Percentiles rank a stretch among this genome's conserved stretches.
phyloP scores from a whole-genome alignment of 2,888 invertebrate species.

The Phyllotreta cruciferae region DNA sequence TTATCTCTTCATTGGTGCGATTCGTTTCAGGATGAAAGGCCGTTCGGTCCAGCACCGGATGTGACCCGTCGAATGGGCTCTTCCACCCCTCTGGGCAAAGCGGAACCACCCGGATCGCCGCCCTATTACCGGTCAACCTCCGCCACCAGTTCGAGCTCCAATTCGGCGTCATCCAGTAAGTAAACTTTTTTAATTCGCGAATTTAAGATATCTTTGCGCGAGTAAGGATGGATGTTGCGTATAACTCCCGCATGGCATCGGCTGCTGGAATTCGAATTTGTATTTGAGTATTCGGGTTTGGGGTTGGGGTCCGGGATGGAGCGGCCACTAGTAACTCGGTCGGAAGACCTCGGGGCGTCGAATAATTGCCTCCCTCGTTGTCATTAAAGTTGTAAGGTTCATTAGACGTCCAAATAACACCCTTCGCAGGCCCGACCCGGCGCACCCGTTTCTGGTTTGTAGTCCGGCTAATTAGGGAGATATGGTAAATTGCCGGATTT shows the following conservation, averaged over 20 bases:
- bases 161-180: slow-evolving; percentile 69
- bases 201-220: too few relatives aligned
- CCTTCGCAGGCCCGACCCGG: background rate
- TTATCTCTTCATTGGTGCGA: slow-evolving; percentile 13
- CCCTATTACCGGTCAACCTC: slow-evolving; percentile 64
- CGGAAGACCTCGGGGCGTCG: background rate
- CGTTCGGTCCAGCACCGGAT: slow-evolving; percentile 66
- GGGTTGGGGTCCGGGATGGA: background rate
- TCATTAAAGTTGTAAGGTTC: slow-evolving; percentile 9
- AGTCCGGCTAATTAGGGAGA: background rate
- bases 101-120: slow-evolving; percentile 56
- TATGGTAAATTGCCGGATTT: background rate
- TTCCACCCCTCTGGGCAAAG: slow-evolving; percentile 55
- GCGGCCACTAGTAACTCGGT: background rate
- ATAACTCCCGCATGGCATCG: too few relatives aligned
- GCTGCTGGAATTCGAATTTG: slow-evolving; percentile 3
- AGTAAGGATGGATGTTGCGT: too few relatives aligned
- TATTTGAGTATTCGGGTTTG: background rate
- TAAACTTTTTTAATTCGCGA: slow-evolving; percentile 32
- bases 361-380: slow-evolving; percentile 9
- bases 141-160: slow-evolving; percentile 67
- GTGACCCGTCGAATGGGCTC: slow-evolving; percentile 62
- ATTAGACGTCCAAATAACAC: slow-evolving; percentile 5
- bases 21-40: slow-evolving; percentile 48
- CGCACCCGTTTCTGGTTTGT: background rate